Conservation (phyloP, 2,888 invertebrate genomes). For the Deilephila elpenor region DNA sequence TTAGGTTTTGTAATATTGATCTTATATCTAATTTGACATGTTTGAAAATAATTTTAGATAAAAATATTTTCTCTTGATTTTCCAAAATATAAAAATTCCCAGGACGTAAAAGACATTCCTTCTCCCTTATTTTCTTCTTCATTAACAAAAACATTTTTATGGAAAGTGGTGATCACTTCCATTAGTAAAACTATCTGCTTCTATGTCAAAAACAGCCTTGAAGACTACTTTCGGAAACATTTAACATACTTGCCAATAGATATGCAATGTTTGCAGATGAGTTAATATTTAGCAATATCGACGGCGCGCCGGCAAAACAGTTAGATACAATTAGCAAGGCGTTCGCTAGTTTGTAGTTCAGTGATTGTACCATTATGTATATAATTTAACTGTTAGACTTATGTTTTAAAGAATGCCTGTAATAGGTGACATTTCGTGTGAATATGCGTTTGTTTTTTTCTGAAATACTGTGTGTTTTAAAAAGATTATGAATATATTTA, state of each 20-base stretch:
- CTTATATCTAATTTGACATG: no score
- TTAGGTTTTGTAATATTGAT: no score
- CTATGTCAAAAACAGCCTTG: no score
- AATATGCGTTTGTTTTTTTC: background rate
- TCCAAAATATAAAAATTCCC: no score
- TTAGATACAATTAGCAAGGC: slow-evolving; percentile 1
- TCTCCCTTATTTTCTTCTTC: no score
- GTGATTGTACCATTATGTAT: background rate
- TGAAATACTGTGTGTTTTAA: background rate
- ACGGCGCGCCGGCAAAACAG: background rate
- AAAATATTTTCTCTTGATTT: no score
- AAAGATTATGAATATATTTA: no score
- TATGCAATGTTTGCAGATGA: background rate
- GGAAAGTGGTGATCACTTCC: no score
- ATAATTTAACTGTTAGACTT: background rate
- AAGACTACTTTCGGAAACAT: background rate
- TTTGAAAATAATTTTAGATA: no score
- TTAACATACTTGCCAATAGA: background rate
- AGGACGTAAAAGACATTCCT: no score
- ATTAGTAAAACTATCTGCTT: no score
- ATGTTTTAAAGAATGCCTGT: background rate
- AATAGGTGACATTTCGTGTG: background rate
- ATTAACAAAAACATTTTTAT: no score
- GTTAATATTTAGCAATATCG: background rate
- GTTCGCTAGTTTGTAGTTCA: background rate